Base-by-base conservation (phyloP, 2,888 invertebrate species). In the Lepas anatifera region DNA sequence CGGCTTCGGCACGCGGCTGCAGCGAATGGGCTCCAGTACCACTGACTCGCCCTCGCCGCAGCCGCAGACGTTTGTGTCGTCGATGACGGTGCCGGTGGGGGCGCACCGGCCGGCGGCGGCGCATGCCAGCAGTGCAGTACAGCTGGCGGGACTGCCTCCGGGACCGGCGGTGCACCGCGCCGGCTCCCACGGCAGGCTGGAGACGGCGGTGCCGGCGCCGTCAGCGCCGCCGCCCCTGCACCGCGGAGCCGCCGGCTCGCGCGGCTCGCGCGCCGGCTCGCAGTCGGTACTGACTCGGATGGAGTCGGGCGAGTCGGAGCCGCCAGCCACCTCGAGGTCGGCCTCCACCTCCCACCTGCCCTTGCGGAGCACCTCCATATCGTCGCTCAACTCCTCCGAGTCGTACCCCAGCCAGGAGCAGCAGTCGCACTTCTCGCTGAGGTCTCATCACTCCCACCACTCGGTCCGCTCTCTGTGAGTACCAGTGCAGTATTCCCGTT, bases 371-470 rank as follows among this genome's bases (percentile, higher is more conserved):
- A 52, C 52, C 39, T 48, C 68, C 35, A 37, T 41, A 22, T 52
- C 68, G 35, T 43, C 68, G 11, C 50, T 68, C 68, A 48, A 68
- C 68, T 48, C 50, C 35, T 68, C 39, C 29, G 68, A 46, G 43
- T 48, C 68, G 68, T 41, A 48, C 46, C 46, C 50, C 16, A 52
- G 50, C 16, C 52, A 48, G 37, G 68, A 48, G 35, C 68, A 52
- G 52, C 68, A 27, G 37, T 52, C 68, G 22, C 52, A 48, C 46
- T 68, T 52, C 68, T 68, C 68, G 46, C 48, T 68, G 68, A n/a
- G 68, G 4, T 68, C 68, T 35, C 46, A 46, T 25, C 68, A 66
- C 27, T 66, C 66, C 25, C 66, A 66, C 39, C 66, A 66, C 66
- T 66, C 66, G 41, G 66, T 66, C 4, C 66, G 66, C 39, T 66